Conservation (phyloP, 2,797 vertebrate genomes). For the Melanotaenia nigrans region DNA sequence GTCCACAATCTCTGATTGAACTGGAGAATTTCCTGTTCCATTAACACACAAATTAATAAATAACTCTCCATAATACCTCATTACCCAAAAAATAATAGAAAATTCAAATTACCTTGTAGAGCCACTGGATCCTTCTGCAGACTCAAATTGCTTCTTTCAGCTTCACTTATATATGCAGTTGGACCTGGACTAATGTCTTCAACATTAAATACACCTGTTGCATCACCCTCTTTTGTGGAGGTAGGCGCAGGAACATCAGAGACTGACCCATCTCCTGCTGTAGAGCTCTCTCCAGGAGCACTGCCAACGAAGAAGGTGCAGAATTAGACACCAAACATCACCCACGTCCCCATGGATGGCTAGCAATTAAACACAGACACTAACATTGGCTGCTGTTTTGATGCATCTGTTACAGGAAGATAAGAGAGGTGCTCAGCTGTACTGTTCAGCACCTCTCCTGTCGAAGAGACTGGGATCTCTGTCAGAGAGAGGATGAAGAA, state of each 20-base stretch:
- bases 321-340: conserved; percentile 13
- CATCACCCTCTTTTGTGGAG: conserved; percentile 20
- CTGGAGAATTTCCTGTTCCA: conserved; percentile 35
- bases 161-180: conserved; percentile 21
- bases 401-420: conserved; percentile 35
- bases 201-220: neutral
- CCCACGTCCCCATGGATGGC: neutral
- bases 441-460: conserved; percentile 24
- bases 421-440: conserved; percentile 20
- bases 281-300: conserved; percentile 25
- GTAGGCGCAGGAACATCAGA: conserved; percentile 12
- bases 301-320: conserved; percentile 16
- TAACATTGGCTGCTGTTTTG: conserved; percentile 61
- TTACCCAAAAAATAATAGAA: neutral
- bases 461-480: conserved; percentile 72
- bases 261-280: neutral
- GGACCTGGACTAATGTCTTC: neutral
- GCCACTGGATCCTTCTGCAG: conserved; percentile 18
- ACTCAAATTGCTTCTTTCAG: neutral
- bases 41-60: conserved; percentile 13
- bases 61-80: neutral
- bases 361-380: conserved; percentile 10
- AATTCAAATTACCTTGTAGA: conserved; percentile 55
- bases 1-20: conserved; percentile 42
- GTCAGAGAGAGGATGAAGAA: conserved; percentile 84